Evolutionary conservation across 2,113 vertebrate species (phyloP).

Genomic region (Pituophis catenifer): DNA sequence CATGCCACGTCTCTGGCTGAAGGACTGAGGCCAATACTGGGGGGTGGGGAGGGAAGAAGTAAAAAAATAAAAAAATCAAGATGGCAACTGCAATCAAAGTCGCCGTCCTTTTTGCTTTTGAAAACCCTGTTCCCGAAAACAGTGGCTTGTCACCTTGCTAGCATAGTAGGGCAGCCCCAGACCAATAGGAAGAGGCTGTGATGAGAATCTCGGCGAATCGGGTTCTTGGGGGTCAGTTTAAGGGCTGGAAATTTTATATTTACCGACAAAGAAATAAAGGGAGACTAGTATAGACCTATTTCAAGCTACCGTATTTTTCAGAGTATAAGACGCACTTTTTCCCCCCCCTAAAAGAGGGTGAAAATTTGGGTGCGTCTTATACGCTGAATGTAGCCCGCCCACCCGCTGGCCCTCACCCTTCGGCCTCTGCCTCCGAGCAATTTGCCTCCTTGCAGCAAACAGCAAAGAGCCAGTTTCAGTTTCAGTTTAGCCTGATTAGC

Average conservation of each 20-base stretch:
- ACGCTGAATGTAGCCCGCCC: no score
- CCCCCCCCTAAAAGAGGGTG: no score
- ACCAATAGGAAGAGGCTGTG: neutral
- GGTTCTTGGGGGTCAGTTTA: neutral
- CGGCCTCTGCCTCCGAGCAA: no score
- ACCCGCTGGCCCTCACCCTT: no score
- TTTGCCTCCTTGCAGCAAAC: no score
- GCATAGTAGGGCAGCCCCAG: neutral
- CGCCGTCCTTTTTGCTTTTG: neutral
- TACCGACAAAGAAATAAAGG: no score
- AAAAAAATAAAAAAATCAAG: neutral
- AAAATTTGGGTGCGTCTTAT: no score
- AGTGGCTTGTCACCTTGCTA: neutral
- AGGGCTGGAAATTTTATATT: neutral
- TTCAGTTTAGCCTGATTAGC: no score
- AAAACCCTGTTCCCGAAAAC: neutral
- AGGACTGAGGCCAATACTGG: neutral
- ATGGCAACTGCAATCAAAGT: neutral
- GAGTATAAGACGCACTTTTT: no score
- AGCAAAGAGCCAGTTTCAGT: no score
- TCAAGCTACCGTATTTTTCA: no score
- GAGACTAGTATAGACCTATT: no score
- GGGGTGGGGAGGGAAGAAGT: neutral
- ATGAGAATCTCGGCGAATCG: neutral
- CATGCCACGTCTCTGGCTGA: neutral